These are phyloP conservation scores for Drosophila colorata DNA, from an alignment of 2,888 invertebrate species.

Conservation along the genomic window DNA sequence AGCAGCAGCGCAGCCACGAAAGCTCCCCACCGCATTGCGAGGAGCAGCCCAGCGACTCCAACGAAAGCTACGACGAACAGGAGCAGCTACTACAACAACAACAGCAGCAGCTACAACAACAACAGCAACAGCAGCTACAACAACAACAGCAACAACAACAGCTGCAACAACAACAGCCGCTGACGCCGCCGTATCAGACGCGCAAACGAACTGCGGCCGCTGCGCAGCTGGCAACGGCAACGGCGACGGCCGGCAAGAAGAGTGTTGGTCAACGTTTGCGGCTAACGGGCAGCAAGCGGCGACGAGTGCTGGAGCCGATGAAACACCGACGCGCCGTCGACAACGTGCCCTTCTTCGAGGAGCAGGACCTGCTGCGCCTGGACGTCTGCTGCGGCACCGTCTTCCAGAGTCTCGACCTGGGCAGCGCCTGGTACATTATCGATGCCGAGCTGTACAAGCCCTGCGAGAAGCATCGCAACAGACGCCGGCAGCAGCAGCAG, in stretches of 20 bases:
- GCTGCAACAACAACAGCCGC: conserved; percentile 18
- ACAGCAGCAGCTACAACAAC: conserved; percentile 49
- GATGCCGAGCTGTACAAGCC: conserved; percentile 80
- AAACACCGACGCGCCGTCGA: conserved; percentile 75
- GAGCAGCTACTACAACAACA: conserved; percentile 49
- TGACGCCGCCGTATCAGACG: conserved; percentile 55
- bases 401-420: conserved; percentile 62
- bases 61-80: conserved; percentile 70
- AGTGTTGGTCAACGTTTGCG: conserved; percentile 20
- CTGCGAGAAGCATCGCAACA: conserved; percentile 78
- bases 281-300: conserved; percentile 74
- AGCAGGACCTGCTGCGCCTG: conserved; percentile 76
- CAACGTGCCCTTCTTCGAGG: conserved; percentile 82
- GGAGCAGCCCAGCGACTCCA: conserved; percentile 69
- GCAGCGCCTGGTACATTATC: conserved; percentile 76
- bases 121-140: conserved; percentile 6
- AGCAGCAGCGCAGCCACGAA: conserved; percentile 21
- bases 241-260: conserved; percentile 18
- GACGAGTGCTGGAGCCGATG: conserved; percentile 80
- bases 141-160: conserved; percentile 31
- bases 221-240: conserved; percentile 51
- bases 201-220: conserved; percentile 75
- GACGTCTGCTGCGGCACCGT: conserved; percentile 84
- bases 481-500: conserved; percentile 24
- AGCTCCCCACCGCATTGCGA: conserved; percentile 48